Evolutionary conservation across 2,113 vertebrate species (phyloP).

Genomic region (Bucco capensis): DNA sequence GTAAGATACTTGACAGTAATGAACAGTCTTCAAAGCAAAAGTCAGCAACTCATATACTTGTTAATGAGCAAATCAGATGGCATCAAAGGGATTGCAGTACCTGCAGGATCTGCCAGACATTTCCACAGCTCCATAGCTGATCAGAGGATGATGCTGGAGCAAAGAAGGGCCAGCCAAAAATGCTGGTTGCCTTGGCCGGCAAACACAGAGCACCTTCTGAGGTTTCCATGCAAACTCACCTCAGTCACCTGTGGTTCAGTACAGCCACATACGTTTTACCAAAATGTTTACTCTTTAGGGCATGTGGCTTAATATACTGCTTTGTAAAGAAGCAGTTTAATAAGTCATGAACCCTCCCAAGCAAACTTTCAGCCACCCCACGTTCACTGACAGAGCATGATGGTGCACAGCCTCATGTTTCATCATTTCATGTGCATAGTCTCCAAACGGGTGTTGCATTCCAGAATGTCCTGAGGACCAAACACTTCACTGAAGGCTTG

Average conservation of each 20-base stretch:
- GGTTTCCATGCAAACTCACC: background rate
- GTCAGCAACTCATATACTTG: background rate
- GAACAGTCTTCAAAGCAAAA: background rate
- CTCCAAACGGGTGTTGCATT: background rate
- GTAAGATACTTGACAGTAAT: background rate
- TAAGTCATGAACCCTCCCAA: background rate
- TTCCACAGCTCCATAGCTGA: background rate
- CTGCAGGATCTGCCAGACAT: background rate
- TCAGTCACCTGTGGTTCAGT: background rate
- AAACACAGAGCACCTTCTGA: background rate
- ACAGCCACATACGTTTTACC: background rate
- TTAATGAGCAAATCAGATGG: background rate
- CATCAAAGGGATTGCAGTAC: background rate
- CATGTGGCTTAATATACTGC: accelerated
- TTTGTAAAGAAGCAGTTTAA: background rate
- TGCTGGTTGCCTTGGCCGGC: background rate
- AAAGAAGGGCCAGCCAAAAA: background rate
- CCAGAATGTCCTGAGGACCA: background rate
- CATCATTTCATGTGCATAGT: accelerated
- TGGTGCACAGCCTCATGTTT: accelerated
- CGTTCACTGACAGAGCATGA: accelerated
- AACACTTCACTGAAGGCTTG: background rate
- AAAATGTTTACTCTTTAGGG: background rate
- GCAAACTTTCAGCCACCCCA: background rate
- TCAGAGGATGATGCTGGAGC: background rate